Base-by-base conservation (phyloP, 2,797 vertebrate genomes). In the Acrossocheilus wenchowensis region DNA sequence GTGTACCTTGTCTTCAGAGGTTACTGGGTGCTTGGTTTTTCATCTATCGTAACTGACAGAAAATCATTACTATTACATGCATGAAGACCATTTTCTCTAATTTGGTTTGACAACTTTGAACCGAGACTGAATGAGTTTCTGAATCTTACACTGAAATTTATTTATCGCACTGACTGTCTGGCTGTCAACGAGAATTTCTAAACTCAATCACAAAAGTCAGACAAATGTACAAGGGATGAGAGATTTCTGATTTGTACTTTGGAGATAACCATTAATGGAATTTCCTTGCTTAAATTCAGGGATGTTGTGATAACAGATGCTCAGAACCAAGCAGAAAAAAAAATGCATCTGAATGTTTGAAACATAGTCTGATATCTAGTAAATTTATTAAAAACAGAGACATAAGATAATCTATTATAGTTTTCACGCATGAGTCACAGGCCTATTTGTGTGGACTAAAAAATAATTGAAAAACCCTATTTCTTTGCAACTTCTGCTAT, bases 21-120 rank as follows among this genome's bases (percentile, higher is more conserved):
- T 79, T 79, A 79, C 48, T 45, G 19, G 64, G 11, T 19, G 64
- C n/a, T 60, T 72, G 39, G 9, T 72, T 85, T 85, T 79, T 78
- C 50, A 85, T 78, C 64, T 71, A 60, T 85, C 11, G 74, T 45
- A 57, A 85, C 74, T 85, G 75, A 85, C 64, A 79, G 75, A 48
- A 85, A 79, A 85, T 79, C 64, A 2, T 85, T 85, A 60, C 36
- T 79, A 60, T 82, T 71, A 78, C 64, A 78, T 83, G 30, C 73
- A 78, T 62, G 74, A 87, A 26, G 54, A 78, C 66, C 21, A 72
- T 87, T 83, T 87, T 69, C 73, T 78, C 39, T 57, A 71, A 87
- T 87, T 52, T 87, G 39, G 5, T 78, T 73, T 77, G 81, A 72
- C 81, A 78, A 57, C 86, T 83, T 60, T 62, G 86, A 78, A 87